Percentiles rank a stretch among this genome's conserved stretches.
Evolutionary conservation across 2,888 invertebrate species (phyloP).

Genomic region (Drosophila infuscata): DNA sequence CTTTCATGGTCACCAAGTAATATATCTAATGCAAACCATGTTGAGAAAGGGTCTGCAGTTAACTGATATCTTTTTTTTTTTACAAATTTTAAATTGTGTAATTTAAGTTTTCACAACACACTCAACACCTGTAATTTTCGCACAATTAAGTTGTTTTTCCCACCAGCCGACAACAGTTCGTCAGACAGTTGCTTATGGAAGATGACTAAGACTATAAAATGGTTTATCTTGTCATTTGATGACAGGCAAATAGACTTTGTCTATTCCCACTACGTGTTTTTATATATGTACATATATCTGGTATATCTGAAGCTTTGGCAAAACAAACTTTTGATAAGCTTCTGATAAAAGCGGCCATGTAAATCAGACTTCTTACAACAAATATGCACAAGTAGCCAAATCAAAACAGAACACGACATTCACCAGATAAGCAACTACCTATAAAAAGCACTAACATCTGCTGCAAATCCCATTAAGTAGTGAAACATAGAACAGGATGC

Average conservation of each 20-base stretch:
- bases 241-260: slow-evolving; percentile 36
- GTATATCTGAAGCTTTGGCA: slow-evolving; percentile 26
- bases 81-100: not conserved
- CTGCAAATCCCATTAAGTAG: not conserved
- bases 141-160: slow-evolving; percentile 10
- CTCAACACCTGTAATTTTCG: slow-evolving; percentile 14
- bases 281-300: not conserved
- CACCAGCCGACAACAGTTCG: slow-evolving; percentile 17
- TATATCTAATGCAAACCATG: not conserved
- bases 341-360: slow-evolving; percentile 43
- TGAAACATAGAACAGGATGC: slow-evolving; percentile 43
- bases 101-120: not conserved
- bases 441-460: slow-evolving; percentile 34
- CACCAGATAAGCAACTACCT: slow-evolving; percentile 39
- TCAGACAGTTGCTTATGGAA: slow-evolving; percentile 6
- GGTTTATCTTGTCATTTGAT: slow-evolving; percentile 59
- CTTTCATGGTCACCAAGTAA: not conserved
- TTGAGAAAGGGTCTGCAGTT: not conserved
- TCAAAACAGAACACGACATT: slow-evolving; percentile 47
- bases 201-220: slow-evolving; percentile 68
- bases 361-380: slow-evolving; percentile 49
- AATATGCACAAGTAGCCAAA: slow-evolving; percentile 47
- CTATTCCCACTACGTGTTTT: slow-evolving; percentile 32
- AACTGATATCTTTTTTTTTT: not conserved
- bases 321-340: slow-evolving; percentile 43